Evolutionary conservation across 2,797 vertebrate genomes (phyloP), one percentile per base, ranked within the genome.

Genomic region (Salarias fasciatus): DNA sequence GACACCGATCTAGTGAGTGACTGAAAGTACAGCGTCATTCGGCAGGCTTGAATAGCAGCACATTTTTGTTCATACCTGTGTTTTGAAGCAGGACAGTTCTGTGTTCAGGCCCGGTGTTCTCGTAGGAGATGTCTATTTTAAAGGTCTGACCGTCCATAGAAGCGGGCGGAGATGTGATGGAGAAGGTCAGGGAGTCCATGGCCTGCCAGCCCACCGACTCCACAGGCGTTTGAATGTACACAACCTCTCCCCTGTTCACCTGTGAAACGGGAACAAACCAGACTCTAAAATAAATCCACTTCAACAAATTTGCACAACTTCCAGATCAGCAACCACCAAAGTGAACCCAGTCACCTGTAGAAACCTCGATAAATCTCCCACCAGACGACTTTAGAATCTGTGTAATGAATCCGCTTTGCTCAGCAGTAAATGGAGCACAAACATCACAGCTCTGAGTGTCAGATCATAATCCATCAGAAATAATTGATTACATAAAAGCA

Each of bases 131-230:
- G 45, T 91, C 88, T 56, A 98, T 87, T 59, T 42, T 88, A 69
- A 97, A 97, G 35, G 88, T 87, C 64, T 95, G 93, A 4, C 86
- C 81, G 43, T 94, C 92, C 51, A 98, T 74, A 61, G 74, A 69
- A 61, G 93, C 92, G 18, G 95, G 96, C 1, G 91, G 91, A 24
- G 95, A 96, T 8, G 88, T 89, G 10, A 90, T 79, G 0, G 84
- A 92, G 86, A 97, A 96, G 0, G 73, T 93, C 83, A 97, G 94
- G n/a, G 90, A 92, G 84, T 97, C 95, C 86, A 94, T 89, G 0
- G 77, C 74, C 45, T 89, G 91, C 95, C 96, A 97, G 37, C 77
- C 89, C 44, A 93, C 67, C 13, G 87, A 83, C 15, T 95, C 85
- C 0, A 62, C 72, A 49, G 88, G 64, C 31, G 73, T 79, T 50